These are phyloP conservation scores for Glandiceps talaboti DNA, from an alignment of 53 echinoderm and acorn worm species.

Conservation along the genomic window DNA sequence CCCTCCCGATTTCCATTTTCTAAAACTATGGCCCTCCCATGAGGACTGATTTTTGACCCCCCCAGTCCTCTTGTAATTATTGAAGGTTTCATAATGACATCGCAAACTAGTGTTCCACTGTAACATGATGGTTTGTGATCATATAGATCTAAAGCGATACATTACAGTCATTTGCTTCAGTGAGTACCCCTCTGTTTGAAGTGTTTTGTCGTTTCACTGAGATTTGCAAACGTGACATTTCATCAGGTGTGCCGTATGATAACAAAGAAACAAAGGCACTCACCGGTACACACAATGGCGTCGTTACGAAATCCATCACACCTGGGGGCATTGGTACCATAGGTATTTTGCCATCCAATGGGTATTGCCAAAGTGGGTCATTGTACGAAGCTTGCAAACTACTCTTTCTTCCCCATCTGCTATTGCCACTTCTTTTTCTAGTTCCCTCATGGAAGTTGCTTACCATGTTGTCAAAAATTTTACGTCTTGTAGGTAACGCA, in stretches of 20 bases:
- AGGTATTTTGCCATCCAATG: conserved; percentile 83
- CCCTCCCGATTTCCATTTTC: too few species aligned
- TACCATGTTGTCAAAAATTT: neutral
- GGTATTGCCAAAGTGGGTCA: neutral
- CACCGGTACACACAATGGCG: conserved; percentile 70
- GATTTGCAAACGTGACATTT: neutral
- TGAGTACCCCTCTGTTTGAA: too few species aligned
- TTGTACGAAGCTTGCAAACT: neutral
- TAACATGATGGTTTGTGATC: neutral
- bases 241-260: neutral
- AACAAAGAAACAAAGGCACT: neutral
- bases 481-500: neutral
- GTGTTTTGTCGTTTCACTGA: too few species aligned
- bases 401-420: neutral
- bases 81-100: too few species aligned
- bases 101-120: too few species aligned
- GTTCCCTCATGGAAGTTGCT: neutral
- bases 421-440: neutral
- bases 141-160: too few species aligned
- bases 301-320: conserved; percentile 58
- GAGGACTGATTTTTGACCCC: too few species aligned
- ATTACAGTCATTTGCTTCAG: too few species aligned
- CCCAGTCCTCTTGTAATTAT: too few species aligned
- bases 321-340: conserved; percentile 79
- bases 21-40: too few species aligned